Conservation (phyloP, 2,797 vertebrate species). For the Lycodopsis pacificus region DNA sequence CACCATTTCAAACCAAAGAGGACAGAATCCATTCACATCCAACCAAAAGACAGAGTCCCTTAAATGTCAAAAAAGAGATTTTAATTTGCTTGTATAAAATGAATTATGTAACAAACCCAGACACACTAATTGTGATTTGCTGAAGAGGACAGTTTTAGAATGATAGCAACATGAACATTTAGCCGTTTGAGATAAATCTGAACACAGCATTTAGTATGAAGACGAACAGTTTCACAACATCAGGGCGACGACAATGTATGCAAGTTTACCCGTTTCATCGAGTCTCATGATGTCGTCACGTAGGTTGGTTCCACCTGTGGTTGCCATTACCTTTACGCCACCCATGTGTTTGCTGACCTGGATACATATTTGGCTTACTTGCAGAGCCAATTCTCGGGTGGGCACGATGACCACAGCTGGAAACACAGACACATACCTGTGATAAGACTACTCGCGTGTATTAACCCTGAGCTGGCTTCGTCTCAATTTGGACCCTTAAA, state of each 20-base stretch:
- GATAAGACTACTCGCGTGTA: neutral
- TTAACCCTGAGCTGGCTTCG: neutral
- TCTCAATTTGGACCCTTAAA: neutral
- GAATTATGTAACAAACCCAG: neutral
- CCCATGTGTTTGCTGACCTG: conserved; percentile 99
- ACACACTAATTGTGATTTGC: neutral
- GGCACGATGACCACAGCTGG: conserved; percentile 98
- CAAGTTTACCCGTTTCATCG: conserved; percentile 92
- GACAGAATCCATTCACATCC: neutral
- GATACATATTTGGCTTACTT: conserved; percentile 99
- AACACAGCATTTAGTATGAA: neutral
- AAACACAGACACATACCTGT: conserved; percentile 12
- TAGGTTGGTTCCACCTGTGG: conserved; percentile 98
- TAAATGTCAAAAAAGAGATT: neutral
- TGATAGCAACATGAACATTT: neutral
- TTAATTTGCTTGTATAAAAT: neutral
- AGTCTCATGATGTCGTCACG: conserved; percentile 99
- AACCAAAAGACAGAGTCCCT: too few relatives aligned
- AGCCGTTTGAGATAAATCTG: neutral
- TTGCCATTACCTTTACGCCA: conserved; percentile 99
- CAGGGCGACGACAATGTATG: neutral
- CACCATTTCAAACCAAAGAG: neutral
- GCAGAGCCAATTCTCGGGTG: conserved; percentile 98
- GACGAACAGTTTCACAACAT: neutral
- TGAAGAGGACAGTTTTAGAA: neutral